A percentile compares a stretch with the other conserved stretches of the same genome.
phyloP scores from a whole-genome alignment of 2,888 invertebrate species.

The Eristalis intricaria region DNA sequence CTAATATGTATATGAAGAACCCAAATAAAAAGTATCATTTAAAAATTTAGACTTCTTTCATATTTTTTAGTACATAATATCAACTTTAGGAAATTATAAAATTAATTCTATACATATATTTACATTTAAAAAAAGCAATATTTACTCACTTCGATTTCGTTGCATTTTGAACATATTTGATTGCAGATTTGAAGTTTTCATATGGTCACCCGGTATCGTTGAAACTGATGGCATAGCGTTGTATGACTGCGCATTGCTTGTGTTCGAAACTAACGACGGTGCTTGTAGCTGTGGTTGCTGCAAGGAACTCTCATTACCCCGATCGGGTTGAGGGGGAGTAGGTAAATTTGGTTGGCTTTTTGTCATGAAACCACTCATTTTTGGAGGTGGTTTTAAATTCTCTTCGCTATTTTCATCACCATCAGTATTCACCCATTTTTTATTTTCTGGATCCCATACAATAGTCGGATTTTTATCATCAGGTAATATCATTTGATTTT shows the following conservation, averaged over 20 bases:
- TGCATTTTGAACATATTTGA: constrained; percentile 91
- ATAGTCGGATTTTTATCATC: constrained; percentile 97
- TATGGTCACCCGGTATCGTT: constrained; percentile 55
- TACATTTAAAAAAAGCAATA: not conserved
- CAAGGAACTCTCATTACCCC: constrained; percentile 34
- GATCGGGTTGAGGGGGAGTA: constrained; percentile 44
- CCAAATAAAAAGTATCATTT: no score
- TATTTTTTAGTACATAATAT: no score
- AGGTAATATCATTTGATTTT: constrained; percentile 97
- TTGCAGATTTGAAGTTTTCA: constrained; percentile 79
- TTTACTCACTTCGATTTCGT: constrained; percentile 87
- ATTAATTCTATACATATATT: no score
- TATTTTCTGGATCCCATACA: constrained; percentile 94
- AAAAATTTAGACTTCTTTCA: not conserved
- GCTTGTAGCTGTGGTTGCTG: constrained; percentile 64
- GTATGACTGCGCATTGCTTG: constrained; percentile 45
- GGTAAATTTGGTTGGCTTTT: constrained; percentile 40
- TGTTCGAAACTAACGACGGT: constrained; percentile 47
- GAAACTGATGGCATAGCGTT: constrained; percentile 44
- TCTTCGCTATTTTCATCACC: constrained; percentile 84
- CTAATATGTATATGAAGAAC: constrained; percentile 83
- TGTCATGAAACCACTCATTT: constrained; percentile 83
- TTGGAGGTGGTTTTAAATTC: constrained; percentile 86
- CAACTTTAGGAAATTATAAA: no score
- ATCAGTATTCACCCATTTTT: constrained; percentile 93